A percentile compares a stretch with the other conserved stretches of the same genome.
Evolutionary conservation across 2,113 vertebrate genomes (phyloP).

Genomic region (Callaeas wilsoni): DNA sequence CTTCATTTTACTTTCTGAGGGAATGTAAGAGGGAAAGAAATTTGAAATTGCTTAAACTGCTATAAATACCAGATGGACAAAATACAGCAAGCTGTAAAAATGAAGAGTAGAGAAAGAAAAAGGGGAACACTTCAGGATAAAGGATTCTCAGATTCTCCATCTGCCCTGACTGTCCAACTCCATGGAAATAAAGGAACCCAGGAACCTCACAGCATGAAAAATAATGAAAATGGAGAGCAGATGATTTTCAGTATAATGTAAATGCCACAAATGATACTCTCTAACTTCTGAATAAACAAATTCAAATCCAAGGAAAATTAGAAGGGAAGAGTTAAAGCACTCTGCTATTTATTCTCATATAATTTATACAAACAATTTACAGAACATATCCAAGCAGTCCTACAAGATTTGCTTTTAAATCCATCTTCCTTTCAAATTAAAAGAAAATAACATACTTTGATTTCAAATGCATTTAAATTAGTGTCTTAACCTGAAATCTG

Average conservation of each 20-base stretch:
- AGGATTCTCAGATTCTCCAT: background rate
- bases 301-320: slow-evolving; percentile 36
- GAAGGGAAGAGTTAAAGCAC: slow-evolving; percentile 36
- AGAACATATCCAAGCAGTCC: background rate
- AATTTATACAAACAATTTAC: slow-evolving; percentile 46
- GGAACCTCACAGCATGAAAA: background rate
- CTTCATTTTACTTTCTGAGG: background rate
- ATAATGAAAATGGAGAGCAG: background rate
- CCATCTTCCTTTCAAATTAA: slow-evolving; percentile 30
- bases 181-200: background rate
- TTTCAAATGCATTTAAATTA: slow-evolving; percentile 41
- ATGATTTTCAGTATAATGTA: background rate
- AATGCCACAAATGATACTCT: background rate
- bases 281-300: slow-evolving; percentile 40
- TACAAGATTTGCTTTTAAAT: slow-evolving; percentile 6
- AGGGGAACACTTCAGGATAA: background rate
- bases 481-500: slow-evolving; percentile 23
- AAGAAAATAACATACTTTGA: background rate
- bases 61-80: slow-evolving; percentile 18
- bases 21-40: background rate
- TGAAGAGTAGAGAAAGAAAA: background rate
- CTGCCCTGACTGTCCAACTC: background rate
- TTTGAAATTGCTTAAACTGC: background rate
- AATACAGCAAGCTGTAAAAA: background rate
- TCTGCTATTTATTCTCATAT: slow-evolving; percentile 24